A percentile compares a stretch with the other conserved stretches of the same genome.
Conservation (phyloP, 1,140 invertebrate species). For the Maconellicoccus hirsutus region DNA sequence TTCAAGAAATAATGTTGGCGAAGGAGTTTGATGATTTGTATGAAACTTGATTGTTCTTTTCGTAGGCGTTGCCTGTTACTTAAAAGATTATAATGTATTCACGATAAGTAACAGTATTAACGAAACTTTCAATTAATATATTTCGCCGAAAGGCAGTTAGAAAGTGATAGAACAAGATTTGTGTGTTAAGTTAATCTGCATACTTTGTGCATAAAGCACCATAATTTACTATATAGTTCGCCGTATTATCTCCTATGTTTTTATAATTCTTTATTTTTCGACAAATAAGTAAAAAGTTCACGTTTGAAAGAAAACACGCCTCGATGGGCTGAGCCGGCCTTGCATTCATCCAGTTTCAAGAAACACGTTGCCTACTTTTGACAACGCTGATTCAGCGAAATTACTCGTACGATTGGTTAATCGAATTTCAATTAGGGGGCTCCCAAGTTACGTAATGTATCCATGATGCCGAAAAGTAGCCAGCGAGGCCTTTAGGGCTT, state of each 20-base stretch:
- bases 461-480: no score
- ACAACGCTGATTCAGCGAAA: not conserved
- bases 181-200: constrained; percentile 3
- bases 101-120: not conserved
- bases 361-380: not conserved
- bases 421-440: not conserved
- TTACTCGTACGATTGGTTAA: not conserved
- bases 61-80: constrained; percentile 16
- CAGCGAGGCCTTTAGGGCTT: no score
- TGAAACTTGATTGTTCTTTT: not conserved
- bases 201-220: constrained; percentile 17
- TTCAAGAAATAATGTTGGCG: no score
- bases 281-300: no score
- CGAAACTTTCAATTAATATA: constrained; percentile 21
- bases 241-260: not conserved
- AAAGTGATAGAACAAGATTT: constrained; percentile 19
- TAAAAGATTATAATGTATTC: constrained; percentile 14
- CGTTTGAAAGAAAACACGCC: no score
- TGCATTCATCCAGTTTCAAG: not conserved
- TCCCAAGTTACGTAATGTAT: no score
- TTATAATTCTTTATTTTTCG: not conserved
- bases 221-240: not conserved
- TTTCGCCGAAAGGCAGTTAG: constrained; percentile 15
- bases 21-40: no score
- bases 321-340: no score